These are phyloP conservation scores for Ligdia adustata DNA, from an alignment of 2,888 invertebrate genomes.

Conservation along the genomic window DNA sequence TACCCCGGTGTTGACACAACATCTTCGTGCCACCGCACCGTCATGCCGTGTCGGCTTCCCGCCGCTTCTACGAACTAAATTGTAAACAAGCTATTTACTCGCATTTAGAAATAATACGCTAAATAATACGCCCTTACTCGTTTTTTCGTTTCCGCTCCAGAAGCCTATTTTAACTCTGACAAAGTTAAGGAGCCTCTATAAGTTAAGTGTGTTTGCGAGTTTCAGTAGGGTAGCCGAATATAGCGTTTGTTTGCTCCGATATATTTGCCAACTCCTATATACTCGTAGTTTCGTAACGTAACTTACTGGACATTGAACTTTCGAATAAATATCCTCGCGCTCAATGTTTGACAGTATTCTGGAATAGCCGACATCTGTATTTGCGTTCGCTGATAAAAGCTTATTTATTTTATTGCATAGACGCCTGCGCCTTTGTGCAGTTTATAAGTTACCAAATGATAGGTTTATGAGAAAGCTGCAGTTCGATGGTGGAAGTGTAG, in stretches of 20 bases:
- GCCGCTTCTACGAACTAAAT: slow-evolving; percentile 66
- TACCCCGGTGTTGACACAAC: slow-evolving; percentile 75
- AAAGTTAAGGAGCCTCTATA: slow-evolving; percentile 8
- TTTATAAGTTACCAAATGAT: slow-evolving; percentile 49
- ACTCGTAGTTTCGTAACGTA: slow-evolving; percentile 20
- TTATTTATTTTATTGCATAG: slow-evolving; percentile 63
- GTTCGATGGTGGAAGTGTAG: slow-evolving; percentile 24
- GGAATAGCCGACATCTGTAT: slow-evolving; percentile 38
- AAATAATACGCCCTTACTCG: slow-evolving; percentile 23
- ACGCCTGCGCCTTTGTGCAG: slow-evolving; percentile 55
- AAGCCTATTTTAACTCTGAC: slow-evolving; percentile 6
- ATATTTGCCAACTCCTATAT: slow-evolving; percentile 33
- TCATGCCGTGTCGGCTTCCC: slow-evolving; percentile 57
- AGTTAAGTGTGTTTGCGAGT: slow-evolving; percentile 12
- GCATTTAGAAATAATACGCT: slow-evolving; percentile 30
- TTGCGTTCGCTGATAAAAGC: slow-evolving; percentile 41
- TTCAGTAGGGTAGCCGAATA: slow-evolving; percentile 18
- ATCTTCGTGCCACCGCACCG: slow-evolving; percentile 65
- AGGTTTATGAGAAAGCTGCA: slow-evolving; percentile 50
- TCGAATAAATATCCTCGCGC: slow-evolving; percentile 34
- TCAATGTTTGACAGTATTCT: slow-evolving; percentile 37
- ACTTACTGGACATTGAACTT: slow-evolving; percentile 37
- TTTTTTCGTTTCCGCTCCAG: slow-evolving; percentile 23
- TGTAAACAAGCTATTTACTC: slow-evolving; percentile 49
- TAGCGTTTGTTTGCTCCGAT: slow-evolving; percentile 23